Conservation (phyloP, 2,888 invertebrate genomes). For the Norana najaformis region DNA sequence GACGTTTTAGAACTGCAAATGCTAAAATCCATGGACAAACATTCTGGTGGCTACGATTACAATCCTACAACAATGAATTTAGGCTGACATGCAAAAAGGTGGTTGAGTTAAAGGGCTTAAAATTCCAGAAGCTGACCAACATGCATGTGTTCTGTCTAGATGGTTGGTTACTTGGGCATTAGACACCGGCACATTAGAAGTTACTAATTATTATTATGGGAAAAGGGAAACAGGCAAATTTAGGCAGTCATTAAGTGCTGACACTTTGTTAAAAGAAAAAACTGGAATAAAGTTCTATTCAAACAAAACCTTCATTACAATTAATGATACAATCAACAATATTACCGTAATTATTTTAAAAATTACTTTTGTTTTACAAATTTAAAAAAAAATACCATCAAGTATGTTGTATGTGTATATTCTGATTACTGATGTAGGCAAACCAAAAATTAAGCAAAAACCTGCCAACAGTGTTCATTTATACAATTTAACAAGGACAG, state of each 20-base stretch:
- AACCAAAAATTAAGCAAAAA: background rate
- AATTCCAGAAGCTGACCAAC: background rate
- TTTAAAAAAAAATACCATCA: too few relatives aligned
- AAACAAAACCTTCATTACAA: background rate
- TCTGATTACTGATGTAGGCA: background rate
- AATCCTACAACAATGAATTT: background rate
- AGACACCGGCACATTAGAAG: too few relatives aligned
- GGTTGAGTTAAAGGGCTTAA: background rate
- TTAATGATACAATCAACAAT: background rate
- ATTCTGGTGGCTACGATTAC: background rate
- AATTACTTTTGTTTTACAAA: too few relatives aligned
- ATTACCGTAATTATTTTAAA: too few relatives aligned
- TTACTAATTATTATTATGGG: too few relatives aligned
- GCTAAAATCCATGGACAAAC: too few relatives aligned
- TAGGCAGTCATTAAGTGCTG: background rate
- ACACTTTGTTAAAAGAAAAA: background rate
- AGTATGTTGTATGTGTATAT: background rate
- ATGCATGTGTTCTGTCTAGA: background rate
- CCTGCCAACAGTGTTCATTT: background rate
- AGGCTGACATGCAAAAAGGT: background rate
- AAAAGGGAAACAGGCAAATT: background rate
- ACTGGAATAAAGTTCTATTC: background rate
- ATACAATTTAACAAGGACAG: background rate
- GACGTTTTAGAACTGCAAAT: too few relatives aligned
- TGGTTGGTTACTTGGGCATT: too few relatives aligned